These are phyloP conservation scores for Atherinomorus stipes DNA, from an alignment of 2,113 vertebrate species.

Conservation along the genomic window DNA sequence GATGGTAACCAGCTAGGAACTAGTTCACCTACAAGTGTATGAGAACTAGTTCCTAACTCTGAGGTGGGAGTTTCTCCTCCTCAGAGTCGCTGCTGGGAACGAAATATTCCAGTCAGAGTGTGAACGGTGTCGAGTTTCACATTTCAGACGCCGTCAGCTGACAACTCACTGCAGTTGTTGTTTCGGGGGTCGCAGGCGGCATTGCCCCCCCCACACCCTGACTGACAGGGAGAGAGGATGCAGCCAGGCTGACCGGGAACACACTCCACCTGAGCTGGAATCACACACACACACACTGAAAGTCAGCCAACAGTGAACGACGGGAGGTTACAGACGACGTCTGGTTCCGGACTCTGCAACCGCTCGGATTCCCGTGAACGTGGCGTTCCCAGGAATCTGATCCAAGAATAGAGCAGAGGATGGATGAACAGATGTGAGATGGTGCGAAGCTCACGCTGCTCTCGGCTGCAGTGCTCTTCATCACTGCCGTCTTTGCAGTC, in stretches of 20 bases:
- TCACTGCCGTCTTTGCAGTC: slow-evolving; percentile 96
- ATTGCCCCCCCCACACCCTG: slow-evolving; percentile 50
- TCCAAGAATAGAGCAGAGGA: too few relatives aligned
- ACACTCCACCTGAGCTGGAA: slow-evolving; percentile 85
- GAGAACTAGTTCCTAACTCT: too few relatives aligned
- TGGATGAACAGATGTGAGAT: not conserved
- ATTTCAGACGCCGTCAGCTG: not conserved
- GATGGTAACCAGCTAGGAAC: too few relatives aligned
- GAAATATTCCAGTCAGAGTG: too few relatives aligned
- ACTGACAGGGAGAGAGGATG: slow-evolving; percentile 80
- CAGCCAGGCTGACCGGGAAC: slow-evolving; percentile 86
- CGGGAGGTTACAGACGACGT: not conserved
- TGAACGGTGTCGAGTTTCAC: not conserved
- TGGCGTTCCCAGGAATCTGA: too few relatives aligned
- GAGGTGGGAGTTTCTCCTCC: too few relatives aligned
- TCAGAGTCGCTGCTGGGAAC: too few relatives aligned
- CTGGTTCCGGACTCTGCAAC: too few relatives aligned
- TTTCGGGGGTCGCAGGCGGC: slow-evolving; percentile 81
- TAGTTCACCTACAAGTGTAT: too few relatives aligned
- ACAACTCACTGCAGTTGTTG: slow-evolving; percentile 89
- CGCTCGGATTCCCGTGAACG: too few relatives aligned
- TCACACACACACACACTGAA: not conserved
- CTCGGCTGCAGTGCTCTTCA: slow-evolving; percentile 86
- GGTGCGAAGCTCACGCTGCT: slow-evolving; percentile 62
- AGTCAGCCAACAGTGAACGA: too few relatives aligned